phyloP scores from a whole-genome alignment of 2,888 invertebrate species.

The Ochropleura leucogaster region DNA sequence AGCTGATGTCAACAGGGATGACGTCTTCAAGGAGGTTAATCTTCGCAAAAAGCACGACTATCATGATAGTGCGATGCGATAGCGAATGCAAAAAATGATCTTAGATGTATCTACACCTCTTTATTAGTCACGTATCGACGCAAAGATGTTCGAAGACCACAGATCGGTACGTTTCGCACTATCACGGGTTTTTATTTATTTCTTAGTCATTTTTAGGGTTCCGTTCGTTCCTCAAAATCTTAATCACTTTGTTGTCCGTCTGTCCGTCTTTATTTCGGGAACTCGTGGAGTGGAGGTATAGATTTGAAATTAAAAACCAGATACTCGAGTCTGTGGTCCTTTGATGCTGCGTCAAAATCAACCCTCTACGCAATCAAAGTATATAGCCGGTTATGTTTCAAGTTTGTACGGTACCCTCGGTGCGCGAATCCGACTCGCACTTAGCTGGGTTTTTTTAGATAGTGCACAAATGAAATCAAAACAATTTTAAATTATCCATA shows the following conservation, averaged over 20 bases:
- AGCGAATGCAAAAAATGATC: conserved; percentile 58
- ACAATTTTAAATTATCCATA: neutral
- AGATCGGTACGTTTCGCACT: conserved; percentile 30
- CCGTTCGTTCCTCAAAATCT: too few species aligned
- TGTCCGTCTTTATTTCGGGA: too few species aligned
- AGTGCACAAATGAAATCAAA: neutral
- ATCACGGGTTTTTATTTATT: conserved; percentile 25
- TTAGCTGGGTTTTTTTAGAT: neutral
- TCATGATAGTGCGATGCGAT: conserved; percentile 66
- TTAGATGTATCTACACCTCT: conserved; percentile 52
- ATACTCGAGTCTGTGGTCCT: too few species aligned
- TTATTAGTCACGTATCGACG: conserved; percentile 61
- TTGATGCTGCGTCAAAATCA: too few species aligned
- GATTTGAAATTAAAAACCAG: too few species aligned
- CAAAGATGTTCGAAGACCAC: conserved; percentile 36
- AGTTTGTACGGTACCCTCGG: too few species aligned
- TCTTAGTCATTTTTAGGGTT: neutral
- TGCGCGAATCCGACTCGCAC: too few species aligned
- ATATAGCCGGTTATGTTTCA: too few species aligned
- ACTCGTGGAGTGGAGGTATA: too few species aligned
- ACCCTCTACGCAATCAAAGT: too few species aligned
- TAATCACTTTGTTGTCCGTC: too few species aligned
- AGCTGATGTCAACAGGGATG: conserved; percentile 87
- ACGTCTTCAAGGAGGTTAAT: conserved; percentile 76
- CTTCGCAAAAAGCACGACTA: conserved; percentile 72